Base-by-base conservation (phyloP, 2,113 vertebrate species). In the rabbit (Oryctolagus cuniculus) region DNA sequence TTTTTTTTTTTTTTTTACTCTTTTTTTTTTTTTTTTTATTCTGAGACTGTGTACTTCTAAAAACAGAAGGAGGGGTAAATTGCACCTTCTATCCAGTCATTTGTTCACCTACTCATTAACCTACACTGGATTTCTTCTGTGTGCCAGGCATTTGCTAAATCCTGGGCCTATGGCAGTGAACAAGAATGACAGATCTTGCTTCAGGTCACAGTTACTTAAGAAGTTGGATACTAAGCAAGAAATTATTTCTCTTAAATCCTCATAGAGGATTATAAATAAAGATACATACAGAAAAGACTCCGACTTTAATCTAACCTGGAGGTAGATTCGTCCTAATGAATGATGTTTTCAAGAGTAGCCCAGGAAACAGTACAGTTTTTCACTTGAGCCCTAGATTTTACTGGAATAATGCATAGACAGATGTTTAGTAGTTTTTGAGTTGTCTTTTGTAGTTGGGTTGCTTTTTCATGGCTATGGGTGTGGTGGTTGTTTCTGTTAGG, bases 121-220 rank as follows among this genome's bases (percentile, higher is more conserved):
- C 55, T 55, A 55, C n/a, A 66, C 13, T 69, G 51, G 69, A 25
- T 80, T 64, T 90, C 49, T 69, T 69, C 10, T 49, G 21, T 27
- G 64, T 80, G 82, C 69, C 80, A 90, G 53, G 17, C 5, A 55
- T 51, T 73, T 93, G 67, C 24, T 64, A 79, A 72, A 15, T 78
- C 34, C 70, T 69, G 27, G 24, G 64, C 29, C 8, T 36, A 22
- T 38, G 66, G 22, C 53, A 73, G 9, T 51, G 25, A 87, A n/a
- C 24, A 67, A 82, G 77, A n/a, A 85, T 49, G 64, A 89, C 11
- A 61, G 70, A 95, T 31, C 27, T 73, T 90, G 70, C n/a, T 67
- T 73, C 34, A 51, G 1, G 64, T 79, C 82, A 44, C 49, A 51
- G 74, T 21, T 84, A 61, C 6, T 25, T 44, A 22, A 87, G n/a